phyloP scores from a whole-genome alignment of 2,113 vertebrate genomes.

The Craseonycteris thonglongyai region DNA sequence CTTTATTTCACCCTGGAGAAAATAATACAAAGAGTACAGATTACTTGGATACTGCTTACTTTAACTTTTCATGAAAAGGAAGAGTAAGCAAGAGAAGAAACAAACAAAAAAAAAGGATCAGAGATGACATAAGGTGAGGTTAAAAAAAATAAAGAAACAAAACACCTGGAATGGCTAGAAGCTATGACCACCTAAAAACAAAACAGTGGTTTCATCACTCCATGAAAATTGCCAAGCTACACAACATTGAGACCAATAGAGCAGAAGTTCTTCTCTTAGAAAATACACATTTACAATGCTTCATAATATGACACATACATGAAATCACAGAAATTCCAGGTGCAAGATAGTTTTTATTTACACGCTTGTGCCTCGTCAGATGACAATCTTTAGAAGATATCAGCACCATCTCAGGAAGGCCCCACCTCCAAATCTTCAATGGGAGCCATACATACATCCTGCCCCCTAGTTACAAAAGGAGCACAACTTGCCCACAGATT shows the following conservation, averaged over 20 bases:
- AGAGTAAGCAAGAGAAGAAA: slow-evolving; percentile 33
- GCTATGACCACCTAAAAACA: not conserved
- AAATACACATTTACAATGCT: not conserved
- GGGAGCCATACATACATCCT: not conserved
- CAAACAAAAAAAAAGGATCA: slow-evolving; percentile 49
- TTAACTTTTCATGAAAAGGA: slow-evolving; percentile 53
- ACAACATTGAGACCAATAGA: not conserved
- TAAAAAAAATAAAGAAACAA: not conserved
- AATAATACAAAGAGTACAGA: not conserved
- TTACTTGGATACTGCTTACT: slow-evolving; percentile 48
- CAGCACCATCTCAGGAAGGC: not conserved
- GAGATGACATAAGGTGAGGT: not conserved
- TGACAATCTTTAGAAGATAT: not conserved
- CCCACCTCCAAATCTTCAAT: not conserved
- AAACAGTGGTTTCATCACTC: not conserved
- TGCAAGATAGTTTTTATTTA: not conserved
- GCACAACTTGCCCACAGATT: not conserved
- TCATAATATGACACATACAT: not conserved
- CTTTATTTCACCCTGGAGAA: slow-evolving; percentile 64
- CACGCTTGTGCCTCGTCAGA: not conserved
- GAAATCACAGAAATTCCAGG: not conserved
- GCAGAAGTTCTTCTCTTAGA: not conserved
- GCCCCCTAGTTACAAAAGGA: not conserved
- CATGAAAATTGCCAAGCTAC: not conserved
- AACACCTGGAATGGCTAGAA: not conserved